Evolutionary conservation across 2,888 invertebrate genomes (phyloP), one percentile per base, ranked within the genome.

Genomic region (Trissonchulus sp.): DNA sequence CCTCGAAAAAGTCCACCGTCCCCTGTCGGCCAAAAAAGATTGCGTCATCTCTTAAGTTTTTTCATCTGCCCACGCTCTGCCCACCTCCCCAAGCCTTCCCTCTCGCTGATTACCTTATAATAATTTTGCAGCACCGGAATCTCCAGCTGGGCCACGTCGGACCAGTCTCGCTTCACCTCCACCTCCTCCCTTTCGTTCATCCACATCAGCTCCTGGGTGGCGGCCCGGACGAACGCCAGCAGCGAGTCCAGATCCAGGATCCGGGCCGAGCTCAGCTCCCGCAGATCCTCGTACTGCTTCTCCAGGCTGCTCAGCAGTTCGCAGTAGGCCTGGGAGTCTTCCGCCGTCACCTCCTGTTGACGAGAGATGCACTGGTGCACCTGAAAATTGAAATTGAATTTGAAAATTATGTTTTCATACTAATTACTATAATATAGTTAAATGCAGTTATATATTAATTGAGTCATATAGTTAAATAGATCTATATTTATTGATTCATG

Each of bases 141-240:
- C 2, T 74, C 74, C 2, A 72, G 23, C 15, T n/a, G 37, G 34
- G 23, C 34, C 28, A 72, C 35, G 60, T 72, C 93, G 73, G 94
- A 93, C 96, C 96, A 97, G 87, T 97, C 96, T 60, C 96, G 89
- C n/a, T 92, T 90, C 62, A 95, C 89, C 86, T 97, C 96, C 62
- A 91, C 90, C 83, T 96, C 94, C 83, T 97, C 96, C 84, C 93
- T 93, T 84, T 95, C 93, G 83, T 92, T 94, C 75, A 97, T 89
- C 96, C 96, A 97, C 84, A 93, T 91, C 78, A 97, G 88, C 85
- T 97, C 96, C 62, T 92, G 91, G 15, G 31, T 31, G 34, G 74
- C 74, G 30, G 74, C 74, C 23, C 68, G 69, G 33, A 69, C 37
- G 74, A 74, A 86, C 65, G 86, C 87, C 90, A 84, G 90, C 65